phyloP scores from a whole-genome alignment of 2,113 vertebrate species.

The Phylloscopus trochiloides region DNA sequence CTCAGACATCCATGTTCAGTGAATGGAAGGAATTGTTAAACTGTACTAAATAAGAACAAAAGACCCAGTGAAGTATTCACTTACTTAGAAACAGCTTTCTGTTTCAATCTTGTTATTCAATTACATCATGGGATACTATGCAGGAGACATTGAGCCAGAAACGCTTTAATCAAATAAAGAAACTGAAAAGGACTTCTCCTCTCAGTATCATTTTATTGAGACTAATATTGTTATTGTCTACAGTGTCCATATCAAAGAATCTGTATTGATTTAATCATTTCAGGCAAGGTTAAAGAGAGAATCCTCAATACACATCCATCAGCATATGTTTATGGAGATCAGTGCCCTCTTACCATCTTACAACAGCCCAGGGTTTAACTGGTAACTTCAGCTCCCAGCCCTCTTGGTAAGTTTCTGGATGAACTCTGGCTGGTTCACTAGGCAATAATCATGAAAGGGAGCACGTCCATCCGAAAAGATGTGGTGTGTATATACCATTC shows the following conservation, averaged over 20 bases:
- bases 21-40: constrained; percentile 56
- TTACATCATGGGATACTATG: constrained; percentile 33
- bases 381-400: not conserved
- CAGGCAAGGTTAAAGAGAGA: not conserved
- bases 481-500: not conserved
- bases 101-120: constrained; percentile 16
- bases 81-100: constrained; percentile 55
- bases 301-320: not conserved
- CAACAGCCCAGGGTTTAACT: not conserved
- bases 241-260: constrained; percentile 22
- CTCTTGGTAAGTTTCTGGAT: not conserved
- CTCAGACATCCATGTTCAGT: not conserved
- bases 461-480: not conserved
- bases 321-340: not conserved
- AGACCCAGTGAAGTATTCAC: constrained; percentile 40
- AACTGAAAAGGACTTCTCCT: constrained; percentile 14
- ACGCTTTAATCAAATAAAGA: constrained; percentile 29
- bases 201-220: constrained; percentile 25
- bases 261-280: constrained; percentile 3
- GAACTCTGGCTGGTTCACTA: not conserved
- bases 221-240: constrained; percentile 45
- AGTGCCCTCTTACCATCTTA: not conserved
- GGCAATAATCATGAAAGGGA: not conserved
- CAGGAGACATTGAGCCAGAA: constrained; percentile 12
- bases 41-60: constrained; percentile 40